Evolutionary conservation across 2,888 invertebrate species (phyloP).

Genomic region (Ischnura elegans): DNA sequence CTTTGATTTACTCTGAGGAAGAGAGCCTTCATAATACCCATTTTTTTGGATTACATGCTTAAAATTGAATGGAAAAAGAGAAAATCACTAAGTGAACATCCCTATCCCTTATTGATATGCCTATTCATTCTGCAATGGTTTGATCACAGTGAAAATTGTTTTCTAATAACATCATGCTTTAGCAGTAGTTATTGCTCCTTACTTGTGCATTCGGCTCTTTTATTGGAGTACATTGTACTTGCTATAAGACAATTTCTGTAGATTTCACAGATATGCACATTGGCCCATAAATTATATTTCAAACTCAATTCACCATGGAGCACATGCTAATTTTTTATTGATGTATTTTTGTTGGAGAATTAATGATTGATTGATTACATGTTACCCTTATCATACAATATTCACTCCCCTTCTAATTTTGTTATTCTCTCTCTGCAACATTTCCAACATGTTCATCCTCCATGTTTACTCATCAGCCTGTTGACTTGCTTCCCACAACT

Average conservation of each 20-base stretch:
- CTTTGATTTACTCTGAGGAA: too few species aligned
- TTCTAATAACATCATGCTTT: background rate
- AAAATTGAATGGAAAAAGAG: too few species aligned
- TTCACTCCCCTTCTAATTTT: background rate
- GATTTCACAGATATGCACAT: background rate
- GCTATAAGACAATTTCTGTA: background rate
- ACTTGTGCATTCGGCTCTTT: background rate
- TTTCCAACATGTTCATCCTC: background rate
- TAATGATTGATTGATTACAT: background rate
- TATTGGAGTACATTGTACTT: background rate
- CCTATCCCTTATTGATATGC: too few species aligned
- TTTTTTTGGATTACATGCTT: too few species aligned
- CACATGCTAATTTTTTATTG: background rate
- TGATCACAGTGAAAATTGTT: too few species aligned
- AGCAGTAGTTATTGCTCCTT: background rate
- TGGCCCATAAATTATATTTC: background rate
- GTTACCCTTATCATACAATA: background rate
- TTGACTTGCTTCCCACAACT: constrained; percentile 58
- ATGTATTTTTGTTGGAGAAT: background rate
- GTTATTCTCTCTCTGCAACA: background rate
- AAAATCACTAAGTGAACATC: too few species aligned
- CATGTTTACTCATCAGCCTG: background rate
- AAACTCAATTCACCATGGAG: background rate
- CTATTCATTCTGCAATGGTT: too few species aligned
- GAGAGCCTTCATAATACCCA: too few species aligned